phyloP scores from a whole-genome alignment of 2,888 invertebrate genomes.

The Caradrina clavipalpis region DNA sequence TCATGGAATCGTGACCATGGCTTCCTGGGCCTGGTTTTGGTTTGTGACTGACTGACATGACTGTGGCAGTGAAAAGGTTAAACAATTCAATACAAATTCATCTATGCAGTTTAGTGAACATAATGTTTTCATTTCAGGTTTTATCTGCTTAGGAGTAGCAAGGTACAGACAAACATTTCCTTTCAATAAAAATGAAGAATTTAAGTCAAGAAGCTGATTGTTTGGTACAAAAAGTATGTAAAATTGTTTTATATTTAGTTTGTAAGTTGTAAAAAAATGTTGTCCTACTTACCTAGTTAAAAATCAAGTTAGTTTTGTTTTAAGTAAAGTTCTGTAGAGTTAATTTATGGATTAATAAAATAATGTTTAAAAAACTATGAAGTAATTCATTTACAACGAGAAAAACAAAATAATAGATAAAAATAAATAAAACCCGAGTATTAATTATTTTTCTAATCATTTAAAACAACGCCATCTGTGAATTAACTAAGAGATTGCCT shows the following conservation, averaged over 20 bases:
- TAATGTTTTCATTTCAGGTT: slow-evolving; percentile 86
- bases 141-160: slow-evolving; percentile 90
- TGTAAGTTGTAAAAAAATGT: slow-evolving; percentile 41
- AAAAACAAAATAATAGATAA: too few species aligned
- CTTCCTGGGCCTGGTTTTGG: too few species aligned
- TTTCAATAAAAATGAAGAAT: slow-evolving; percentile 82
- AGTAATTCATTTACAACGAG: neutral
- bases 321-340: slow-evolving; percentile 16
- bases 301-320: slow-evolving; percentile 18
- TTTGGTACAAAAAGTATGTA: slow-evolving; percentile 13
- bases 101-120: neutral
- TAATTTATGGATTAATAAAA: slow-evolving; percentile 25
- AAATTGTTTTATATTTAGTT: slow-evolving; percentile 8
- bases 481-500: neutral
- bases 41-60: too few species aligned
- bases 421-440: neutral
- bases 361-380: neutral
- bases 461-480: slow-evolving; percentile 34
- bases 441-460: neutral
- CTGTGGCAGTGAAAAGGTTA: too few species aligned
- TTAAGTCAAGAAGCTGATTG: slow-evolving; percentile 38
- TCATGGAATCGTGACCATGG: too few species aligned
- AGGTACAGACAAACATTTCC: slow-evolving; percentile 88
- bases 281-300: slow-evolving; percentile 21
- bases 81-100: too few species aligned